Base-by-base conservation (phyloP, 2,797 vertebrate species). In the Pangasius sanitwongsei region DNA sequence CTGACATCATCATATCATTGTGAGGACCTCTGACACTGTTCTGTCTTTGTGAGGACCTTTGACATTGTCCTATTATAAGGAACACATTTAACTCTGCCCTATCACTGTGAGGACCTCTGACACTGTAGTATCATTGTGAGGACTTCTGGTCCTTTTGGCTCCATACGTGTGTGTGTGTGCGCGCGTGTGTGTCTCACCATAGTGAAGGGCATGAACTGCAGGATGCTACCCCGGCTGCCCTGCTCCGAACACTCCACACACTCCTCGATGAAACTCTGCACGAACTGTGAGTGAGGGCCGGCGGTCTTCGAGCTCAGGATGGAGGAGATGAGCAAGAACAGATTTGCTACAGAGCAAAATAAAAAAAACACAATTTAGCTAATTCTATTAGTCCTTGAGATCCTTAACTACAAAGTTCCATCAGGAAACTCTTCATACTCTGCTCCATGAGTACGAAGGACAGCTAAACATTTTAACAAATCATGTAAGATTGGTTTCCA, bases 131-230 rank as follows among this genome's bases (percentile, higher is more conserved):
- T 20, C 28, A 18, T 55, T 80, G 28, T 31, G 6, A 55, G 44
- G 44, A 77, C 5, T 25, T n/a, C 8, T 72, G 28, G 57, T 20
- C 59, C 20, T 61, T 61, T 67, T 41, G 9, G 37, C 48, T 13
- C 25, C 13, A 48, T 3, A 0, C 28, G 31, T 53, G 65, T 41
- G 28, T 57, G 34, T 20, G 41, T 83, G 28, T 41, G 23, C 28
- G n/a, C n/a, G 28, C 28, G 61, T 57, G 37, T 53, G 41, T 18
- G 69, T 91, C 97, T 97, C 94, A 99, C 98, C 92, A 99, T 99
- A 87, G 98, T 98, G 85, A 99, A 99, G 63, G 98, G 98, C 98
- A 99, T 98, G 95, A 99, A 99, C 95, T 99, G 98, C 61, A 99
- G 95, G 93, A 99, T 98, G 94, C 97, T 99, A 31, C 97, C 97